Conservation (phyloP, 2,888 invertebrate species). For the Linyphia triangularis region DNA sequence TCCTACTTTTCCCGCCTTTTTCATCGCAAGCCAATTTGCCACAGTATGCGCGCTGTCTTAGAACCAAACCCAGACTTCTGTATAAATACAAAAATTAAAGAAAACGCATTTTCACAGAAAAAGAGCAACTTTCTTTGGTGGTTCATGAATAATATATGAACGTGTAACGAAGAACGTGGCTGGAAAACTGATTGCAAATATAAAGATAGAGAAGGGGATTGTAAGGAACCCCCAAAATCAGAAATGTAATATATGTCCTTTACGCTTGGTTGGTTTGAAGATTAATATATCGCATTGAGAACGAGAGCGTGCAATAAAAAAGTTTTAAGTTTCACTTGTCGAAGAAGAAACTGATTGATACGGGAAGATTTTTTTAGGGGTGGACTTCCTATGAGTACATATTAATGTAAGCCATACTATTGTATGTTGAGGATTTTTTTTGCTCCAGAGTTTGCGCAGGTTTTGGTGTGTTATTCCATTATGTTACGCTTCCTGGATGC, state of each 20-base stretch:
- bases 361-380: slow-evolving; percentile 33
- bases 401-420: slow-evolving; percentile 54
- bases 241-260: slow-evolving; percentile 68
- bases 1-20: too few species aligned
- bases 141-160: slow-evolving; percentile 61
- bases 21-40: too few species aligned
- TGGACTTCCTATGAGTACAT: slow-evolving; percentile 28
- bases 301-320: slow-evolving; percentile 11
- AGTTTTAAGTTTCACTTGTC: slow-evolving; percentile 66
- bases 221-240: slow-evolving; percentile 24
- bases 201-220: neutral
- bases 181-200: neutral
- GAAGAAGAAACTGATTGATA: slow-evolving; percentile 66
- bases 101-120: neutral
- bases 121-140: slow-evolving; percentile 1
- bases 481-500: neutral
- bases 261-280: slow-evolving; percentile 45
- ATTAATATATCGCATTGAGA: slow-evolving; percentile 71
- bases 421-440: slow-evolving; percentile 1
- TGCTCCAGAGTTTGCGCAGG: neutral
- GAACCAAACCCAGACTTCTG: neutral
- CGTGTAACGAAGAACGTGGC: slow-evolving; percentile 2
- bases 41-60: too few species aligned
- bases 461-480: slow-evolving; percentile 47
- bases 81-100: neutral